Evolutionary conservation across 2,113 vertebrate genomes (phyloP), one percentile per base, ranked within the genome.

Genomic region (Saguinus midas): DNA sequence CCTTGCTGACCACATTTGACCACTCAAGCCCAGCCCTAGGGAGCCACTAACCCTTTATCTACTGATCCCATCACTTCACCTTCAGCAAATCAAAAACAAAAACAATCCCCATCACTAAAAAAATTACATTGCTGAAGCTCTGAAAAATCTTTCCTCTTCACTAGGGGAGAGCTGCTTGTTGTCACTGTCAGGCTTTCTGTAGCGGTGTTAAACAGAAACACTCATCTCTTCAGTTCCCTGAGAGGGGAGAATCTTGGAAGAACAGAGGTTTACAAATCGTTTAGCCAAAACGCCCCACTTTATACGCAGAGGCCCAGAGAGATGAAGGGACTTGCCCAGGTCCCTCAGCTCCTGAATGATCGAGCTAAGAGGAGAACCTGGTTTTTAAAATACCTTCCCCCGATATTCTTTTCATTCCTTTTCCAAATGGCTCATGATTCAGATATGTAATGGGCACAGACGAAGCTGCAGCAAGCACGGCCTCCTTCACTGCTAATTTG

Each of bases 11-110:
- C 43, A 37, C 50, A 75, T 81, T 40, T 80, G 83, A 83, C 73
- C 9, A 68, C 23, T 73, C 32, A n/a, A 2, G 66, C 61, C 66
- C n/a, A 82, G 81, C 61, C 43, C 21, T 43, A 9, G 73, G 43
- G 61, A 84, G 93, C 35, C 76, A 66, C 68, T 17, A 50, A 50
- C 43, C 68, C 27, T 87, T 92, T 85, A 92, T 76, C 50, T 72
- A 66, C 87, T 35, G 58, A 72, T 55, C 58, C 20, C 29, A 94
- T 40, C 35, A 87, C 12, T 72, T 92, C 76, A 87, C 8, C n/a
- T 79, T 86, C 73, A 35, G 61, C 70, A 95, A 96, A 95, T 83
- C 43, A 68, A 94, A 90, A 91, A 80, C 1, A 72, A 73, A 85
- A 87, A 80, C 81, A 88, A 87, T 84, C 82, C 12, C 17, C 83